Conservation (phyloP, 2,113 vertebrate genomes). For the Peromyscus maniculatus region DNA sequence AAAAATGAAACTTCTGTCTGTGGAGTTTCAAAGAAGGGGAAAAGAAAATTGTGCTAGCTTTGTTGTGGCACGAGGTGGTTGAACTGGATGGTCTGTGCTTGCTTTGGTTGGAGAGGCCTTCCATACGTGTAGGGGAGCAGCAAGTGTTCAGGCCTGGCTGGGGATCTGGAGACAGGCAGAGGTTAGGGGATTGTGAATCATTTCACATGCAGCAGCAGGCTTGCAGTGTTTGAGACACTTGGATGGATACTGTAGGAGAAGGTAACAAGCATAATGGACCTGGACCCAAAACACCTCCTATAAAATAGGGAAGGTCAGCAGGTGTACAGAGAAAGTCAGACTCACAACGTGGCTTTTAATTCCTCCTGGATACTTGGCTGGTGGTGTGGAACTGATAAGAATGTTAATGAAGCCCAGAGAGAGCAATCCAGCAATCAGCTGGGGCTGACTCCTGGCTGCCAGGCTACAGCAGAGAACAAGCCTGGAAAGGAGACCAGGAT, state of each 20-base stretch:
- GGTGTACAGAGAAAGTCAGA: background rate
- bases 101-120: background rate
- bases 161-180: background rate
- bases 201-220: background rate
- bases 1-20: background rate
- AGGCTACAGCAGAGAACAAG: accelerated
- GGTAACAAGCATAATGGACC: background rate
- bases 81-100: background rate
- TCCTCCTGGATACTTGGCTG: conserved; percentile 30
- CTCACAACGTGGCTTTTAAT: conserved; percentile 13
- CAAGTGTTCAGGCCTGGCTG: background rate
- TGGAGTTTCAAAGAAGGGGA: background rate
- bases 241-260: background rate
- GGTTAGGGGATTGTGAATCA: background rate
- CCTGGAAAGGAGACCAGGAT: background rate
- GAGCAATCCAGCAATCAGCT: background rate
- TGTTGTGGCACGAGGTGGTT: background rate
- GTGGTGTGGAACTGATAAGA: background rate
- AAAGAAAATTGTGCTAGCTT: background rate
- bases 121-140: too few species aligned
- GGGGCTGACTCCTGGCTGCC: background rate
- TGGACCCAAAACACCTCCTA: background rate
- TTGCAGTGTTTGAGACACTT: background rate
- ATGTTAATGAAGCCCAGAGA: background rate
- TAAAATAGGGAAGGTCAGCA: background rate